These are phyloP conservation scores for Pterobdella sp. DNA, from an alignment of 2,888 invertebrate genomes.

Conservation along the genomic window DNA sequence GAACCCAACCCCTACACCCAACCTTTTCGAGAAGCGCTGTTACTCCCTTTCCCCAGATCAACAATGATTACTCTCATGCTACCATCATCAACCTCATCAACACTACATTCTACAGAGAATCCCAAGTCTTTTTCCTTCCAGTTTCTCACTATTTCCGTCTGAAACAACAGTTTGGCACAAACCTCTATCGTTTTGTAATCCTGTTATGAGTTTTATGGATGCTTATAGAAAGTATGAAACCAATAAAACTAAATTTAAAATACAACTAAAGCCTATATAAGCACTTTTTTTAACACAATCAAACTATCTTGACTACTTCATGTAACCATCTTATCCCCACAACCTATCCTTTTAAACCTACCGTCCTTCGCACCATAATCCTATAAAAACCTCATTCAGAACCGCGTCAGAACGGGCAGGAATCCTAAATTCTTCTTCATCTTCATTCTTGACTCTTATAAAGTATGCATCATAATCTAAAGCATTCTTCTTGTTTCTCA, in stretches of 20 bases:
- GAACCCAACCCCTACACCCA: constrained; percentile 70
- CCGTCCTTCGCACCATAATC: constrained; percentile 41
- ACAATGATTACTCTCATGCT: constrained; percentile 94
- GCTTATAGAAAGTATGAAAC: too few species aligned
- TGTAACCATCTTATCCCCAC: neutral
- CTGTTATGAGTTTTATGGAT: constrained; percentile 37
- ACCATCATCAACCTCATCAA: constrained; percentile 90
- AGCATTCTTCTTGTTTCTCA: constrained; percentile 60
- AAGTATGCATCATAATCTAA: constrained; percentile 90
- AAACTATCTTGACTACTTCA: too few species aligned
- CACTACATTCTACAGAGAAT: constrained; percentile 90
- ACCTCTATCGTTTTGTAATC: constrained; percentile 65
- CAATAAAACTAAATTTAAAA: too few species aligned
- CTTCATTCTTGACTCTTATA: constrained; percentile 71
- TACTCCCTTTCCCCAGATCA: constrained; percentile 79
- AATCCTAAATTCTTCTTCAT: constrained; percentile 86
- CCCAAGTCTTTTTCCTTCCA: constrained; percentile 94
- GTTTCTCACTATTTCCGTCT: constrained; percentile 81
- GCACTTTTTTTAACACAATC: too few species aligned
- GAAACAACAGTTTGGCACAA: constrained; percentile 90
- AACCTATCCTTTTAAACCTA: neutral
- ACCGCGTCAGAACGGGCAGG: constrained; percentile 87
- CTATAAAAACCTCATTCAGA: constrained; percentile 76
- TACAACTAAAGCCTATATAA: too few species aligned
- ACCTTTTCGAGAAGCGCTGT: constrained; percentile 93